Evolutionary conservation across 2,113 vertebrate genomes (phyloP).

Genomic region (Cryptomyrus ogoouensis): DNA sequence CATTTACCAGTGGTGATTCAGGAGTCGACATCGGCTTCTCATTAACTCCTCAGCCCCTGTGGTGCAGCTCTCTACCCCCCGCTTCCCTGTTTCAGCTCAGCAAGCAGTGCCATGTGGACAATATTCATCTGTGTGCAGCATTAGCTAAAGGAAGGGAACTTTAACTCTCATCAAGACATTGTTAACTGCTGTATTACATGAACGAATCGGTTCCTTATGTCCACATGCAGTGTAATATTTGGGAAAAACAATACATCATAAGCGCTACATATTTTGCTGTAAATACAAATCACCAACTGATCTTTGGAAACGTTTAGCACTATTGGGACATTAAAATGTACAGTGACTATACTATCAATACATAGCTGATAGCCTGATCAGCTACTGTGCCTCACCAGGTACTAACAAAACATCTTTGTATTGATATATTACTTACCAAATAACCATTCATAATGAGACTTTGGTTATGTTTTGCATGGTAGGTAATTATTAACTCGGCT

Average conservation of each 20-base stretch:
- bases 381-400: background rate
- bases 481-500: background rate
- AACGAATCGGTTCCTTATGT: background rate
- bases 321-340: background rate
- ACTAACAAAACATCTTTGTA: background rate
- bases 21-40: background rate
- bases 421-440: background rate
- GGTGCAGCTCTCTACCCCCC: background rate
- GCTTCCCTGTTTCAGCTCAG: background rate
- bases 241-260: background rate
- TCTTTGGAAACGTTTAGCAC: background rate
- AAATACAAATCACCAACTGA: background rate
- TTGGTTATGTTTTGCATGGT: background rate
- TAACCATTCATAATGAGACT: background rate
- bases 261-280: background rate
- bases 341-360: background rate
- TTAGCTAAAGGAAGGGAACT: background rate
- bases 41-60: background rate
- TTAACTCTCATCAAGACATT: background rate
- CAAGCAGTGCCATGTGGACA: background rate
- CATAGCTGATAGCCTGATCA: background rate
- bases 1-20: background rate
- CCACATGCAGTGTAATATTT: background rate
- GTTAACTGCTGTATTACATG: background rate
- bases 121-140: background rate